Evolutionary conservation across 2,797 vertebrate genomes (phyloP).

Genomic region (Carduelis carduelis): DNA sequence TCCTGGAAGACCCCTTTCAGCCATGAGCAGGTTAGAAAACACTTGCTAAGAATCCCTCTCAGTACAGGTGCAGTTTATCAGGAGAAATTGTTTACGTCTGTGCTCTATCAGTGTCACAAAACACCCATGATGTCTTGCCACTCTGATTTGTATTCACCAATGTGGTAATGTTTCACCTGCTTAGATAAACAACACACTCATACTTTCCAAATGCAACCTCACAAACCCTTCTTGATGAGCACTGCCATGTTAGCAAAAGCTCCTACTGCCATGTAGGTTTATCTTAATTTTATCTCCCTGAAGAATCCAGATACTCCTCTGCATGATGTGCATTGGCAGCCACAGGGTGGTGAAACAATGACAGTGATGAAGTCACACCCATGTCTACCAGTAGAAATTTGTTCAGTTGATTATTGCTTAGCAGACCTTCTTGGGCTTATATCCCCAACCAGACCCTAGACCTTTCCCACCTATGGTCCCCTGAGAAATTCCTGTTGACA

Average conservation of each 20-base stretch:
- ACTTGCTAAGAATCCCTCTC: background rate
- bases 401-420: background rate
- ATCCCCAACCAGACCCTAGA: fast-evolving
- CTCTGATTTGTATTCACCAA: background rate
- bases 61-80: background rate
- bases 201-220: background rate
- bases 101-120: background rate
- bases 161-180: background rate
- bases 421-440: background rate
- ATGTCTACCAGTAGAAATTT: background rate
- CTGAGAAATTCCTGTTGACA: background rate
- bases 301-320: background rate
- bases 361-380: background rate
- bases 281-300: background rate
- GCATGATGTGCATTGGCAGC: background rate
- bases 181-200: background rate
- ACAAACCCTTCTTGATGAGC: background rate
- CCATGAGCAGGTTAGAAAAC: background rate
- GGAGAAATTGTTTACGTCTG: background rate
- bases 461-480: fast-evolving
- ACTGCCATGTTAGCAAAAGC: background rate
- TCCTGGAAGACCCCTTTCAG: background rate
- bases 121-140: background rate
- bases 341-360: background rate
- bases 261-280: background rate